phyloP scores from a whole-genome alignment of 2,113 vertebrate genomes.

The Balaenoptera acutorostrata region DNA sequence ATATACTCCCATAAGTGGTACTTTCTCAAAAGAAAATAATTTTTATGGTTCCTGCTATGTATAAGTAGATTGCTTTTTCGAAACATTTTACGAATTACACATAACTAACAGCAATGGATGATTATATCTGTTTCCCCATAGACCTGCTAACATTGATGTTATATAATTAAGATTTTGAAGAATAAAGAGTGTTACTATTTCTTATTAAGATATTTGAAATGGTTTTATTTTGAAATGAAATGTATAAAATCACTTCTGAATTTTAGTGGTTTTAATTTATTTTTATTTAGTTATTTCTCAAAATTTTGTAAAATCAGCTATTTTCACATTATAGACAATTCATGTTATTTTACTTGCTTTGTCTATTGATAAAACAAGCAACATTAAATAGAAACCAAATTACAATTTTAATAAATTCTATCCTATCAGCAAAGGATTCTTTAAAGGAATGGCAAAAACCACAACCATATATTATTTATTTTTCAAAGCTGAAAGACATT shows the following conservation, averaged over 20 bases:
- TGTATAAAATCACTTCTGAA: not conserved
- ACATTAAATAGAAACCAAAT: slow-evolving; percentile 1
- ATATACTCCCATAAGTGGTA: not conserved
- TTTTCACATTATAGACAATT: not conserved
- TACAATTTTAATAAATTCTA: not conserved
- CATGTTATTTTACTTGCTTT: not conserved
- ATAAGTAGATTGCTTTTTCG: not conserved
- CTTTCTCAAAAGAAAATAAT: not conserved
- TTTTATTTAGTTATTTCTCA: not conserved
- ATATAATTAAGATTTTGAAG: not conserved
- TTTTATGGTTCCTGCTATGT: not conserved
- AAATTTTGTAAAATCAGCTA: not conserved
- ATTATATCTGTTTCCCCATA: not conserved
- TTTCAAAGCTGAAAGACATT: not conserved
- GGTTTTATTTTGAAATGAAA: not conserved
- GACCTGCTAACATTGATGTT: not conserved
- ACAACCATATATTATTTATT: not conserved
- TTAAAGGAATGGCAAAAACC: not conserved
- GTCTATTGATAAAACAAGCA: not conserved
- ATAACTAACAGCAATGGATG: not conserved
- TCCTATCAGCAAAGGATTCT: not conserved
- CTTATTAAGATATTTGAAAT: not conserved
- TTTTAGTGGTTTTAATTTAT: not conserved
- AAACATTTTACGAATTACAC: not conserved
- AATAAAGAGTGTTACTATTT: not conserved